Percentiles rank a stretch among this genome's conserved stretches.
Conservation (phyloP, 2,113 vertebrate species). For the Sapayoa aenigma region DNA sequence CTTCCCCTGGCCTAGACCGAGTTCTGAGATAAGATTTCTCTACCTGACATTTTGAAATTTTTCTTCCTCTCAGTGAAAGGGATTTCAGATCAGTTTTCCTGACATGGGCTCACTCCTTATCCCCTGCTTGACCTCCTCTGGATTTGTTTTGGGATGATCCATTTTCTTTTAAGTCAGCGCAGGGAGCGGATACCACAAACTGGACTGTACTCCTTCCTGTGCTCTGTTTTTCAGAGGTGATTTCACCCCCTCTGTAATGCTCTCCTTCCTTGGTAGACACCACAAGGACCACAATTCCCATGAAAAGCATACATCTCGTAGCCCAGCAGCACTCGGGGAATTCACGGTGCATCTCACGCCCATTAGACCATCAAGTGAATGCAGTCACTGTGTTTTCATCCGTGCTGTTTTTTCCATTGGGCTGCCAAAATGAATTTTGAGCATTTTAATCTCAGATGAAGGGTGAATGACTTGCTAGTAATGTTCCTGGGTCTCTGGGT, state of each 20-base stretch:
- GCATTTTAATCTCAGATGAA: neutral
- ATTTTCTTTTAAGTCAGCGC: neutral
- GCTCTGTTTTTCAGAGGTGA: constrained; percentile 32
- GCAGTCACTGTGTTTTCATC: neutral
- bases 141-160: neutral
- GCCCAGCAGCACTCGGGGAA: neutral
- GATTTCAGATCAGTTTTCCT: neutral
- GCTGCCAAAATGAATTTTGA: neutral
- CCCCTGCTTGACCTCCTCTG: constrained; percentile 10
- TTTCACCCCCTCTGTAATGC: constrained; percentile 7
- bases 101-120: neutral
- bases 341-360: neutral
- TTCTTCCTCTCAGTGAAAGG: neutral
- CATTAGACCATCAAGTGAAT: neutral
- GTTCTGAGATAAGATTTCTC: neutral
- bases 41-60: neutral
- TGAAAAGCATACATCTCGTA: neutral
- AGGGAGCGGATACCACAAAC: neutral
- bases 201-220: constrained; percentile 1
- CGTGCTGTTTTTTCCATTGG: neutral
- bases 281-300: constrained; percentile 42
- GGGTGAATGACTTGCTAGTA: neutral
- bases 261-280: neutral
- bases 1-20: neutral
- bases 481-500: neutral